Base-by-base conservation (phyloP, 2,888 invertebrate genomes). In the Pseudeuparius sepicola region DNA sequence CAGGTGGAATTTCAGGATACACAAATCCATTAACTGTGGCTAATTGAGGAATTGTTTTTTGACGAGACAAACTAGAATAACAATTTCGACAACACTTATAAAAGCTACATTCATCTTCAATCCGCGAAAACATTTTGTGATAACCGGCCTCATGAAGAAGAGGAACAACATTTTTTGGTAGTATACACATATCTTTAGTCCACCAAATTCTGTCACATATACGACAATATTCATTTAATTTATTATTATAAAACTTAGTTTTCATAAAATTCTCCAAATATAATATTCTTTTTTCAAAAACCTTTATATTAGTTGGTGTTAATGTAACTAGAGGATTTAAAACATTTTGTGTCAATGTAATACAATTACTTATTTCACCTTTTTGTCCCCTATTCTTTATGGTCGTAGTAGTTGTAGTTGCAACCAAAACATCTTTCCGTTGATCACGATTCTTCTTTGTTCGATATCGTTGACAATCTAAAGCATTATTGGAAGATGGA, bases 151-250 rank as follows among this genome's bases (percentile, higher is more conserved):
- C 16, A 36, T 25, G 12, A 31, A n/a, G n/a, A n/a, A n/a, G n/a
- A n/a, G n/a, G n/a, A n/a, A n/a, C n/a, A n/a, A n/a, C n/a, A n/a
- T n/a, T n/a, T n/a, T n/a, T n/a, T n/a, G n/a, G n/a, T n/a, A n/a
- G 30, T 9, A 10, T 6, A 16, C 6, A 5, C 4, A 30, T n/a
- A 29, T 29, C 15, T 29, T 29, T 29, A 29, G 29, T 18, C 28
- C 31, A 36, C 31, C 36, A 36, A 11, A 36, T 31, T 31, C 36
- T 31, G 20, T 36, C 31, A 25, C 31, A 36, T 24, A 36, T 31
- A 25, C 36, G 36, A 31, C 36, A 36, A 31, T 36, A 36, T 36
- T 36, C 26, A 24, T 36, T 25, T 16, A n/a, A n/a, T n/a, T n/a
- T 36, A 24, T 36, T 24, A 17, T 10, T 31, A 36, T 24, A 36